Evolutionary conservation across 1,140 invertebrate species (phyloP).

Genomic region (Brachionus asplanchnoidis): DNA sequence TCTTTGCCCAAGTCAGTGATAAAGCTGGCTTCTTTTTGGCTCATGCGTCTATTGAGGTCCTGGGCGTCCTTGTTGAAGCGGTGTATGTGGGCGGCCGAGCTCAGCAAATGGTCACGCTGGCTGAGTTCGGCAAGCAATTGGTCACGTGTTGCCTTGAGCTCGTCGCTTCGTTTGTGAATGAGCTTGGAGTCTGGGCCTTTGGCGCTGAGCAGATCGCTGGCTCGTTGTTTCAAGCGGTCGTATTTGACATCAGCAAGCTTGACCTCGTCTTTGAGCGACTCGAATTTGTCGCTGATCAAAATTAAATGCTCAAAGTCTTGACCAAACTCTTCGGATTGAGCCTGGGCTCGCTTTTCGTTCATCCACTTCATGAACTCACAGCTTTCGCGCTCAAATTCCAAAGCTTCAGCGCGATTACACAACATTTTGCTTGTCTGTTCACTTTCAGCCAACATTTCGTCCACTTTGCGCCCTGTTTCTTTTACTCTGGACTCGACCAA

Average conservation of each 20-base stretch:
- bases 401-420: not conserved
- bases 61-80: constrained; percentile 28
- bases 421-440: not conserved
- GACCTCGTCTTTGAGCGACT: not conserved
- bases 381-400: constrained; percentile 20
- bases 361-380: constrained; percentile 16
- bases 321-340: constrained; percentile 36
- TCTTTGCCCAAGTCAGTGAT: not conserved
- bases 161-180: constrained; percentile 11
- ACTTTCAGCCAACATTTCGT: not conserved
- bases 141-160: not conserved
- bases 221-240: not conserved
- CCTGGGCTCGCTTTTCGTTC: not conserved
- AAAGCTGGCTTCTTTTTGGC: constrained; percentile 13
- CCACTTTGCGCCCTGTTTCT: not conserved
- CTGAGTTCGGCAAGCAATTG: not conserved
- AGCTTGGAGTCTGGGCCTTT: not conserved
- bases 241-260: not conserved
- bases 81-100: constrained; percentile 3
- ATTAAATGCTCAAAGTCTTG: constrained; percentile 35
- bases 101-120: not conserved
- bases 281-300: constrained; percentile 15
- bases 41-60: not conserved
- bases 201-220: not conserved
- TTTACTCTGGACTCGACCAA: not conserved